These are phyloP conservation scores for Myrmecophaga tridactyla DNA, from an alignment of 2,113 vertebrate species.

Conservation along the genomic window DNA sequence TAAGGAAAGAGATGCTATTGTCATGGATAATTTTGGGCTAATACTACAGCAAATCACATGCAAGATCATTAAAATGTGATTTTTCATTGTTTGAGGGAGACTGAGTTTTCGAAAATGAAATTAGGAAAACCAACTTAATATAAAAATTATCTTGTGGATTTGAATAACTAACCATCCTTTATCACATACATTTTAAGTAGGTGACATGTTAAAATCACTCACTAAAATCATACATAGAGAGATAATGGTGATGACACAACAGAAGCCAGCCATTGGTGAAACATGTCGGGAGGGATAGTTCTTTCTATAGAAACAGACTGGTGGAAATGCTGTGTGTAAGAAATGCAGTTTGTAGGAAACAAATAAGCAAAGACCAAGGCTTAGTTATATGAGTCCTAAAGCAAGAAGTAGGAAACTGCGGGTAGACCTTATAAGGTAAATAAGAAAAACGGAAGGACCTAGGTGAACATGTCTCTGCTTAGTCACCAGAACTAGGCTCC, in stretches of 20 bases:
- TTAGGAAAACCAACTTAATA: neutral
- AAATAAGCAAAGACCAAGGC: neutral
- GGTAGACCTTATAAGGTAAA: neutral
- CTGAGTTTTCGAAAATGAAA: neutral
- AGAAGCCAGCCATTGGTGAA: neutral
- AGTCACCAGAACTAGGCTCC: neutral
- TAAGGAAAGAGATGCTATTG: neutral
- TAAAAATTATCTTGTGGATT: neutral
- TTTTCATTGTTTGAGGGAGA: neutral
- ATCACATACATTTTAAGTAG: neutral
- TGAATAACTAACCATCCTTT: neutral
- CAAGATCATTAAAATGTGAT: neutral
- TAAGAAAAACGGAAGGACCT: too few species aligned
- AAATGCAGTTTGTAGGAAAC: neutral
- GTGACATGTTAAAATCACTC: neutral
- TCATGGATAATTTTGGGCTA: neutral
- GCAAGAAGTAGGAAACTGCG: neutral
- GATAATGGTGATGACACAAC: neutral
- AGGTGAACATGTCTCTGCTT: neutral
- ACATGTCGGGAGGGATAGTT: neutral
- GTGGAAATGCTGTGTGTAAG: neutral
- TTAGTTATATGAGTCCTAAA: neutral
- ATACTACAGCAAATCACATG: neutral
- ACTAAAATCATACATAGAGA: neutral
- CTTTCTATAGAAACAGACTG: neutral